Evolutionary conservation across 2,797 vertebrate species (phyloP), one percentile per base, ranked within the genome.

Genomic region (Poeciliopsis infans): DNA sequence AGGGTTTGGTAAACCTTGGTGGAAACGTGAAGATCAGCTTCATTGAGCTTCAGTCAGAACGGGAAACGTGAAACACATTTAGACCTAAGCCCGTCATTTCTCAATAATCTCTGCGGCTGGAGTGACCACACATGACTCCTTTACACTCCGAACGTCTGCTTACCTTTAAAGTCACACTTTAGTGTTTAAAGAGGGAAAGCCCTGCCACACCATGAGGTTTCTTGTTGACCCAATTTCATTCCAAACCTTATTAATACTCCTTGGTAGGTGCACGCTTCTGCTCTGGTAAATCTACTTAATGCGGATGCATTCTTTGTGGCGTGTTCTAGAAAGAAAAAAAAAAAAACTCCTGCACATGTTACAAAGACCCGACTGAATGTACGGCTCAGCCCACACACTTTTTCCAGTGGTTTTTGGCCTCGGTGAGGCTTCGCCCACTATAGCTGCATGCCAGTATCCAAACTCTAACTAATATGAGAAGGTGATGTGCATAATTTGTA

Each of bases 401-500:
- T 94, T 94, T 94, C 92, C 94, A 94, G 93, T 90, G 90, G 88
- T 92, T 93, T 93, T 85, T 92, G 90, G 93, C 92, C 90, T 93
- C 91, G 94, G 92, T 93, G 92, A 88, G 87, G 89, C 90, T 90
- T 86, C 84, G 87, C 84, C 91, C 87, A 82, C 82, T 87, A 2
- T 85, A 83, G 87, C 86, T 78, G 79, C 89, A 86, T 78, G 87
- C 89, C 90, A 89, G 85, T 83, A 85, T 93, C 93, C 93, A 93
- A 89, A 86, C 87, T 81, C 36, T 6, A 23, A 11, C 92, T 91
- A 94, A 95, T 87, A 92, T 86, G 87, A 95, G 92, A 94, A 95
- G 91, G 89, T 94, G 93, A 95, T 95, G 90, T 93, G 93, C 91
- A 93, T 94, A 94, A 95, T 95, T 95, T 94, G 91, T 93, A 91